Conservation (phyloP, 2,797 vertebrate genomes). For the Gouania willdenowi region DNA sequence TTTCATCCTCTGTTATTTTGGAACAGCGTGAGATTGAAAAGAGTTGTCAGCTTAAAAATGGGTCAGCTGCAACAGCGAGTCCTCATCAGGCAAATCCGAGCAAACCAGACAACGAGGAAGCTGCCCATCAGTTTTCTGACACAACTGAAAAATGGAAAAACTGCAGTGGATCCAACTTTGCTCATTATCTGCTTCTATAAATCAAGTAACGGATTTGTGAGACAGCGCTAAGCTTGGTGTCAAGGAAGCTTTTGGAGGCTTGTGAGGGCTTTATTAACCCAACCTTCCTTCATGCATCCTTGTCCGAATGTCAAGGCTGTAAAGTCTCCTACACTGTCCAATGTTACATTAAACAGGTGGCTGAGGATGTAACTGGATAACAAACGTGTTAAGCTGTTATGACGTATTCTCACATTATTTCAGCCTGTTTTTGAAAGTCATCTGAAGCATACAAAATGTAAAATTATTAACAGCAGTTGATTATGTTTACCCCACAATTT, state of each 20-base stretch:
- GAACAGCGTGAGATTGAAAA: not conserved
- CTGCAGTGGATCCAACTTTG: slow-evolving; percentile 16
- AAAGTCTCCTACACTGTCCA: no score
- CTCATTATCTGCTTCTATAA: slow-evolving; percentile 17
- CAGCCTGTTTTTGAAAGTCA: no score
- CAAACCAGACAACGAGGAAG: not conserved
- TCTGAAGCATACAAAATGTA: no score
- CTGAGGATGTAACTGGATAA: no score
- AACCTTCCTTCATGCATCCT: not conserved
- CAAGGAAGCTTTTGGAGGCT: slow-evolving; percentile 8
- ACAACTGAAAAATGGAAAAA: slow-evolving; percentile 29
- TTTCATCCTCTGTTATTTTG: slow-evolving; percentile 4
- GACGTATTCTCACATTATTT: no score
- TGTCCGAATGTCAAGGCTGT: not conserved
- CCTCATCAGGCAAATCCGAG: slow-evolving; percentile 1
- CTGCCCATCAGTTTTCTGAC: slow-evolving; percentile 16
- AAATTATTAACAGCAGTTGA: no score
- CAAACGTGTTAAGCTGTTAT: no score
- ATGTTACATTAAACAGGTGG: no score
- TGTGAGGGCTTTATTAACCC: slow-evolving; percentile 25
- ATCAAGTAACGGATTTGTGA: slow-evolving; percentile 2
- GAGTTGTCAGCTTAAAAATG: no score
- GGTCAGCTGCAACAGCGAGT: no score
- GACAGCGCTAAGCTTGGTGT: slow-evolving; percentile 15
- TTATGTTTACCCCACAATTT: no score